These are phyloP conservation scores for Esox masquinongy DNA, from an alignment of 2,797 vertebrate genomes.

Conservation along the genomic window DNA sequence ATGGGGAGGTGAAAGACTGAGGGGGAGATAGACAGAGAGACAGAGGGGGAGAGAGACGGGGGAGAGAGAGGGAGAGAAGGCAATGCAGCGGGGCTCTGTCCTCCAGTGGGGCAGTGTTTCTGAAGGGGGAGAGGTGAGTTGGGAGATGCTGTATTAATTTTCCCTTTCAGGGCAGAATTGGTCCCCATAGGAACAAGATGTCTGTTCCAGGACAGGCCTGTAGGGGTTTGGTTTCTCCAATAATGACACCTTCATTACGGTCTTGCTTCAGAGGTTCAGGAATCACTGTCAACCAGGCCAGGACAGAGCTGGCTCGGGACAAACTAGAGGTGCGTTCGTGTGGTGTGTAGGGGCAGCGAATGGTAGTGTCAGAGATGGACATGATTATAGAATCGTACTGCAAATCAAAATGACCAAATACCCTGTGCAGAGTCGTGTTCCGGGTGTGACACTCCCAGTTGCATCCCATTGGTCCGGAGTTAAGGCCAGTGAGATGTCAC, in stretches of 20 bases:
- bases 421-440: no score
- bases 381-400: no score
- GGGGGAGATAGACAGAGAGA: neutral
- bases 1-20: no score
- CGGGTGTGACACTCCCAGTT: no score
- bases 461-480: no score
- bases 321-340: neutral
- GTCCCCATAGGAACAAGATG: slow-evolving; percentile 63
- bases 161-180: slow-evolving; percentile 76
- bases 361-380: neutral
- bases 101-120: neutral
- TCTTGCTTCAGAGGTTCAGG: slow-evolving; percentile 26
- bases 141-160: slow-evolving; percentile 74
- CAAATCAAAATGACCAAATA: no score
- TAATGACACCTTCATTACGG: slow-evolving; percentile 48
- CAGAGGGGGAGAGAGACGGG: slow-evolving; percentile 8
- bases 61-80: slow-evolving; percentile 9
- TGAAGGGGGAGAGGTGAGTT: slow-evolving; percentile 34
- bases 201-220: slow-evolving; percentile 64
- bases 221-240: slow-evolving; percentile 66
- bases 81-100: slow-evolving; percentile 1
- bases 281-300: slow-evolving; percentile 43
- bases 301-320: neutral
- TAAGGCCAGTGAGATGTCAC: no score
- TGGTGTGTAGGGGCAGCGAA: neutral